phyloP scores from a whole-genome alignment of 2,888 invertebrate species.

The Sminthurides aquaticus region DNA sequence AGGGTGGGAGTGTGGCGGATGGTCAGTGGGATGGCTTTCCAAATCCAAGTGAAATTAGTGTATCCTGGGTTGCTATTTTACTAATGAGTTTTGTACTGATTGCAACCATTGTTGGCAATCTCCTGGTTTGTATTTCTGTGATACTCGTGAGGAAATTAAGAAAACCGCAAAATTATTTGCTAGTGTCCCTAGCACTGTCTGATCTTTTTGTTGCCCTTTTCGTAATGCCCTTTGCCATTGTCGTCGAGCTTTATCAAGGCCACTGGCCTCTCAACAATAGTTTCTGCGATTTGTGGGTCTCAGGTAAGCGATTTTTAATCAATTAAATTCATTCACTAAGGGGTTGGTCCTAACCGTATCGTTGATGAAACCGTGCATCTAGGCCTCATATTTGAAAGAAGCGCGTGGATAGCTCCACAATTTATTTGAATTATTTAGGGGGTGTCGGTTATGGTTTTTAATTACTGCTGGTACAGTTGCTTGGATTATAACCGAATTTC shows the following conservation, averaged over 20 bases:
- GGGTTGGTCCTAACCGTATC: no score
- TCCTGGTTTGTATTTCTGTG: constrained; percentile 84
- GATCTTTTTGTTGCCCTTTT: constrained; percentile 91
- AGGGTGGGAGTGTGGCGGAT: background rate
- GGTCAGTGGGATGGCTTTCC: background rate
- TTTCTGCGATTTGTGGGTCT: constrained; percentile 93
- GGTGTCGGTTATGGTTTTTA: no score
- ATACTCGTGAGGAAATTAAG: constrained; percentile 78
- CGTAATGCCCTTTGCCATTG: constrained; percentile 85
- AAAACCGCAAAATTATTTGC: constrained; percentile 79
- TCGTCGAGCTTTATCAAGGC: constrained; percentile 31
- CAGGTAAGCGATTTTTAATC: constrained; percentile 46
- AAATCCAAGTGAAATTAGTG: background rate
- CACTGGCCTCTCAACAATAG: constrained; percentile 49
- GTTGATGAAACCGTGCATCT: no score
- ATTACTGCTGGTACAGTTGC: no score
- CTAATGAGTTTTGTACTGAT: constrained; percentile 51
- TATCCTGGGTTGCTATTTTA: constrained; percentile 51
- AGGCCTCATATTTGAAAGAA: no score
- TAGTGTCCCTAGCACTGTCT: constrained; percentile 91
- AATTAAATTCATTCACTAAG: no score
- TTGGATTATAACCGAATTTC: no score
- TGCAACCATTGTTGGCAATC: constrained; percentile 78
- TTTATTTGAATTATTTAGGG: no score
- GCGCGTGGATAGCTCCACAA: no score